These are phyloP conservation scores for Holcopasites calliopsidis DNA, from an alignment of 1,140 invertebrate species.

Conservation along the genomic window DNA sequence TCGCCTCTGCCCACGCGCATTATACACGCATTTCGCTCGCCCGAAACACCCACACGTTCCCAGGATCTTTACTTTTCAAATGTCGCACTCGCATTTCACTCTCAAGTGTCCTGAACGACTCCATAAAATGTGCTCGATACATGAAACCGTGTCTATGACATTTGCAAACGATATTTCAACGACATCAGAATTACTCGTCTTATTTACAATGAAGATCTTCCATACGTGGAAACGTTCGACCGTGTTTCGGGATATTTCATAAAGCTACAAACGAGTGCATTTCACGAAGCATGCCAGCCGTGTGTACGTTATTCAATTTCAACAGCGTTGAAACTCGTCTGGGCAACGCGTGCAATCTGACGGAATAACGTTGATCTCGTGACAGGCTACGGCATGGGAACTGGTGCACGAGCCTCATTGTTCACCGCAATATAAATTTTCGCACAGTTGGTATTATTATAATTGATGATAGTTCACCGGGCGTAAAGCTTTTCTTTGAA, in stretches of 20 bases:
- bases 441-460: slow-evolving; percentile 45
- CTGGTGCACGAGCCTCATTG: slow-evolving; percentile 29
- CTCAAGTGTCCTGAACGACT: background rate
- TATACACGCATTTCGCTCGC: too few relatives aligned
- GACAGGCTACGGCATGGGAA: background rate
- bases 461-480: slow-evolving; percentile 44
- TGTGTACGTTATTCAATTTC: slow-evolving; percentile 3
- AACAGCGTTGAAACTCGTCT: background rate
- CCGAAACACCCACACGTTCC: background rate
- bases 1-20: background rate
- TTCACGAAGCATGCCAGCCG: background rate
- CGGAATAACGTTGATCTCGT: slow-evolving; percentile 4
- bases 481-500: slow-evolving; percentile 4
- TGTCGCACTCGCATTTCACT: background rate
- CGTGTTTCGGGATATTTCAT: background rate
- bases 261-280: background rate
- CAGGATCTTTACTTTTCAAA: background rate
- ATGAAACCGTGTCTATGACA: background rate
- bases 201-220: too few relatives aligned
- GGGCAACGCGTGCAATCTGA: background rate
- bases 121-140: too few relatives aligned
- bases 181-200: too few relatives aligned
- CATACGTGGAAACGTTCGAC: background rate
- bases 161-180: too few relatives aligned
- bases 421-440: slow-evolving; percentile 17